phyloP scores from a whole-genome alignment of 2,888 invertebrate genomes.

The Epinotia bilunana region DNA sequence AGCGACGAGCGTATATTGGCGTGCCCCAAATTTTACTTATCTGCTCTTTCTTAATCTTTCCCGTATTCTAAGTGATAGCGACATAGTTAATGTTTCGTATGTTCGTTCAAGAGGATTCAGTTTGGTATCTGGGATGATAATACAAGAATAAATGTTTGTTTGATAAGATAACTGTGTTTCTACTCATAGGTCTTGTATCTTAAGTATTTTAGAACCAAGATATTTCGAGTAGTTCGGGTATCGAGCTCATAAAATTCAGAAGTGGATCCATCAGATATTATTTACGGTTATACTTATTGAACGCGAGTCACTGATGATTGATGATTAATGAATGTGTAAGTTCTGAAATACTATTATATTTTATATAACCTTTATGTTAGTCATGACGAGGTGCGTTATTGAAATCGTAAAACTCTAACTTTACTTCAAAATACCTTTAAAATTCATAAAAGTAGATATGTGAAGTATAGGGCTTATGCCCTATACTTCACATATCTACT shows the following conservation, averaged over 20 bases:
- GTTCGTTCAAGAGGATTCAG: slow-evolving; percentile 56
- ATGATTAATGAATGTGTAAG: background rate
- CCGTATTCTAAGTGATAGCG: background rate
- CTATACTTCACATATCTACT: too few relatives aligned
- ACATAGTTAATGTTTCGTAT: slow-evolving; percentile 45
- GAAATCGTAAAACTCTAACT: slow-evolving; percentile 14
- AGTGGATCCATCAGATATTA: background rate
- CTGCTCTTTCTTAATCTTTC: slow-evolving; percentile 16
- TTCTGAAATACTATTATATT: background rate
- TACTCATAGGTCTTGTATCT: background rate
- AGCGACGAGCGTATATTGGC: slow-evolving; percentile 47
- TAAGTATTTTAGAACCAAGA: background rate
- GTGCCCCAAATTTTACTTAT: slow-evolving; percentile 37
- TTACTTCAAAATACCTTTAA: background rate
- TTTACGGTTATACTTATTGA: background rate
- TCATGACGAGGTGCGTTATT: slow-evolving; percentile 8
- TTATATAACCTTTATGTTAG: background rate
- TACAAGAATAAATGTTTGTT: slow-evolving; percentile 45
- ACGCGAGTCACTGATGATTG: slow-evolving; percentile 9
- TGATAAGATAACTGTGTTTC: slow-evolving; percentile 36
- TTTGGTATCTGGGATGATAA: slow-evolving; percentile 37
- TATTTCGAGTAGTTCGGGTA: background rate
- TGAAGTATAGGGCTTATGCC: slow-evolving; percentile 18
- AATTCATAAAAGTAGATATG: background rate
- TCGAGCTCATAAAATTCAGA: background rate